Evolutionary conservation across 2,113 vertebrate species (phyloP).

Genomic region (Salvelinus alpinus): DNA sequence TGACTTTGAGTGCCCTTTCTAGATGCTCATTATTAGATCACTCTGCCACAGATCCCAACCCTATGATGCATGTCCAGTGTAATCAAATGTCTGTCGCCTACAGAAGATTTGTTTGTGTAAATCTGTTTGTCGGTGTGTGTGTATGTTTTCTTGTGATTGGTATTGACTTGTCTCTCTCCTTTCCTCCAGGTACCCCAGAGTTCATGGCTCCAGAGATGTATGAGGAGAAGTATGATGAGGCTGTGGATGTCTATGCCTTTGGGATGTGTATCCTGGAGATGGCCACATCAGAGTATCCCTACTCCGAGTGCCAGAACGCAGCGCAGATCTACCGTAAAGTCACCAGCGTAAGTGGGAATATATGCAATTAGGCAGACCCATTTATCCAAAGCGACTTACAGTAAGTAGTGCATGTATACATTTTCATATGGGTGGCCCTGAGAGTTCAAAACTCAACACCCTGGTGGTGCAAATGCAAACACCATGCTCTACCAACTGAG

Average conservation of each 20-base stretch:
- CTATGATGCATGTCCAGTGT: too few relatives aligned
- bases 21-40: too few relatives aligned
- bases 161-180: neutral
- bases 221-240: conserved; percentile 96
- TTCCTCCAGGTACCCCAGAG: conserved; percentile 89
- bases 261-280: conserved; percentile 99
- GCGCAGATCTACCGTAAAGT: conserved; percentile 99
- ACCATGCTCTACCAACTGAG: too few relatives aligned
- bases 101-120: neutral
- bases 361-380: too few relatives aligned
- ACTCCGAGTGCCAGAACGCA: conserved; percentile 96
- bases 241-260: conserved; percentile 95
- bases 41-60: too few relatives aligned
- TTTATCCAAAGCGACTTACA: neutral
- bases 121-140: neutral
- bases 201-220: conserved; percentile 99
- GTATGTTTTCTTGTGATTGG: neutral
- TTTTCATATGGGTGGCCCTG: too few relatives aligned
- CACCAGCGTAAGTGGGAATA: conserved; percentile 76
- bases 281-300: conserved; percentile 96
- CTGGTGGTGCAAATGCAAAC: too few relatives aligned
- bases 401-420: conserved; percentile 11
- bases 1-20: neutral
- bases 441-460: too few relatives aligned
- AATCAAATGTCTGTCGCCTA: too few relatives aligned